Evolutionary conservation across 2,113 vertebrate genomes (phyloP).

Genomic region (Solea solea): DNA sequence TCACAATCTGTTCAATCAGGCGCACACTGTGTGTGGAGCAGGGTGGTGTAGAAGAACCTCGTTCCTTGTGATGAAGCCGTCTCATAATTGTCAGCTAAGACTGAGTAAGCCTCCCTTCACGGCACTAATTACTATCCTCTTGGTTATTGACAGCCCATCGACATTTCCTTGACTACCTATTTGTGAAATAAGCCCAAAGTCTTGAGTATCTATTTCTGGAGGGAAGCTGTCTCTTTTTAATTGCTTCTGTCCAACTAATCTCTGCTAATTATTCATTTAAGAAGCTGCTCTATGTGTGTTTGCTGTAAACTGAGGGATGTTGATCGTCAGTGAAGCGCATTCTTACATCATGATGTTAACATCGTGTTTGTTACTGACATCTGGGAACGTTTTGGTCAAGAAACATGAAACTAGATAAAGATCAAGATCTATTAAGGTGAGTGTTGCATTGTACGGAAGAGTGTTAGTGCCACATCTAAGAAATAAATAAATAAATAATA

Average conservation of each 20-base stretch:
- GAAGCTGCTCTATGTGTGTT: background rate
- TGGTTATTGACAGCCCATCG: slow-evolving; percentile 52
- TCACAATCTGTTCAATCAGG: slow-evolving; percentile 15
- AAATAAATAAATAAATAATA: no score
- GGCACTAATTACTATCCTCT: slow-evolving; percentile 65
- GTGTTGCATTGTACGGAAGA: no score
- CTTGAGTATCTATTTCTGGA: slow-evolving; percentile 30
- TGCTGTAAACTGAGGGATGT: no score
- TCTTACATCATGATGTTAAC: no score
- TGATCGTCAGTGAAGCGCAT: no score
- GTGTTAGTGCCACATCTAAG: no score
- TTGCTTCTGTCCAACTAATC: background rate
- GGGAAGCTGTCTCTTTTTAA: slow-evolving; percentile 21
- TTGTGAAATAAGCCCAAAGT: slow-evolving; percentile 25
- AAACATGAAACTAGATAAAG: no score
- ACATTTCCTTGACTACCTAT: slow-evolving; percentile 44
- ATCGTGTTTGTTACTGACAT: no score
- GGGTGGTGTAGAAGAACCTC: background rate
- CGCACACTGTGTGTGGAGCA: background rate
- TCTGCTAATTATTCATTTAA: slow-evolving; percentile 22
- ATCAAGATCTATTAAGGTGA: no score
- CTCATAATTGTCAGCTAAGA: slow-evolving; percentile 44
- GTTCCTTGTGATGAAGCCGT: slow-evolving; percentile 15
- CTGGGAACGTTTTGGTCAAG: no score
- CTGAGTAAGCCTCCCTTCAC: slow-evolving; percentile 48